Base-by-base conservation (phyloP, 2,113 vertebrate genomes). In the Rattus norvegicus region DNA sequence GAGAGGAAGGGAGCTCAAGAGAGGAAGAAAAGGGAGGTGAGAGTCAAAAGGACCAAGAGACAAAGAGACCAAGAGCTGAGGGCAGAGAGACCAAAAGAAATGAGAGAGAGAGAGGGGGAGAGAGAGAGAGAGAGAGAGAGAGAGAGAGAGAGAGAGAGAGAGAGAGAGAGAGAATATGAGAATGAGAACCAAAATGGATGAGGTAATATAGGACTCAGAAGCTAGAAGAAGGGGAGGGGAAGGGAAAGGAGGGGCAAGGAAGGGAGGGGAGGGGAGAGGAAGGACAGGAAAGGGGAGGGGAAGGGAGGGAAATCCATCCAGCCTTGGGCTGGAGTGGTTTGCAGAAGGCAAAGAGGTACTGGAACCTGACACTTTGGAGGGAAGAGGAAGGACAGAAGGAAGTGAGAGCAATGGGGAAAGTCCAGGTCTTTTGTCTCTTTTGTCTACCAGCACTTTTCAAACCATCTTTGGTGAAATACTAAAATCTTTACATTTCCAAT, bases 241-340 rank as follows among this genome's bases (percentile, higher is more conserved):
- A 3, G 1, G 63, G 10, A 12, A 12, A 26, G 22, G 26, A 4
- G 5, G 26, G 61, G 8, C 3, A 59, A 5, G 56, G 17, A 5
- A 5, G 19, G 59, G 19, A 20, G 5, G 19, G 4, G 10, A 5
- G 19, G 4, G 17, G 7, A 2, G 8, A 9, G 24, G 9, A 10
- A 2, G 9, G 63, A 9, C 2, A 9, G 12, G 28, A 7, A 28
- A 10, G 9, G 26, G 22, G 11, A 10, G 7, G 22, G 22, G 9
- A 8, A 28, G 14, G 3, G 19, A 12, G 7, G 30, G 30, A 2
- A 28, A 30, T 30, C 77, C 30, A 30, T 30, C 77, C 30, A 56
- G 30, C 9, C 49, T 33, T 80, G 52, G 77, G 30, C 19, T n/a
- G 19, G 16, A 80, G 7, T 36, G 28, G 52, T 80, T 81, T 5